These are phyloP conservation scores for Squalus acanthias DNA, from an alignment of 2,797 vertebrate species.

Conservation along the genomic window DNA sequence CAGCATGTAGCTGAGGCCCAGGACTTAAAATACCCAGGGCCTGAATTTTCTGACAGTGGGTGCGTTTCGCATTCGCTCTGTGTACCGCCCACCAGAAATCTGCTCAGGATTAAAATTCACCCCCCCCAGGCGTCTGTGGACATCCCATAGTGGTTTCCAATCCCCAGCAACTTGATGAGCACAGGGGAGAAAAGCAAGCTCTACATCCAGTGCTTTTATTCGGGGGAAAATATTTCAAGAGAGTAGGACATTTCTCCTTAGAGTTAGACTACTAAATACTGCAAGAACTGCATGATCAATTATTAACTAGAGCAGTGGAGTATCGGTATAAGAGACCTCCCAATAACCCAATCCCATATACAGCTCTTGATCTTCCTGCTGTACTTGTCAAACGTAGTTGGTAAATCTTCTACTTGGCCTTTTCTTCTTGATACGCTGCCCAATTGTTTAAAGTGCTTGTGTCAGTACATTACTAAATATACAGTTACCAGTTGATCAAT, in stretches of 20 bases:
- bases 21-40: neutral
- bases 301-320: neutral
- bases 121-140: neutral
- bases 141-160: neutral
- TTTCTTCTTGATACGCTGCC: neutral
- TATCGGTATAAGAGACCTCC: neutral
- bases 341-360: neutral
- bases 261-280: neutral
- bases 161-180: neutral
- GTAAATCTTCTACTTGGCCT: neutral
- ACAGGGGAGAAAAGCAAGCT: neutral
- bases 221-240: neutral
- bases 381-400: neutral
- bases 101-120: neutral
- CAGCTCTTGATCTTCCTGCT: neutral
- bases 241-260: neutral
- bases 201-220: neutral
- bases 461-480: neutral
- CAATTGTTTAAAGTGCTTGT: neutral
- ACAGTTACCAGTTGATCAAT: neutral
- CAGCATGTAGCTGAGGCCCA: neutral
- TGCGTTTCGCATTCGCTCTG: neutral
- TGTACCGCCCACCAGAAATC: neutral
- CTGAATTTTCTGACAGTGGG: neutral
- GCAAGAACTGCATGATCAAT: neutral